Evolutionary conservation across 2,888 invertebrate species (phyloP).

Genomic region (Euplagia quadripunctaria): DNA sequence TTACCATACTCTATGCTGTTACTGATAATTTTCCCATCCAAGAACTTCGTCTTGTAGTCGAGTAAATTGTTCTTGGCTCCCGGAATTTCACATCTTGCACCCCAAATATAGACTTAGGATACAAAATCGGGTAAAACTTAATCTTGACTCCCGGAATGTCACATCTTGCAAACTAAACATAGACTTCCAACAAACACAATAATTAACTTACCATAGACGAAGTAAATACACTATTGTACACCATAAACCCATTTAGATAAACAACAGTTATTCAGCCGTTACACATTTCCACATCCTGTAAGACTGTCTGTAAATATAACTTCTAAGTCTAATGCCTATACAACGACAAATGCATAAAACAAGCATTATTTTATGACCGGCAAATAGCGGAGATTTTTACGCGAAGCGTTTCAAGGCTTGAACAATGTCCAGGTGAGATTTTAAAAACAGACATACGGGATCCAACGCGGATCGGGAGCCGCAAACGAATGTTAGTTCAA

Average conservation of each 20-base stretch:
- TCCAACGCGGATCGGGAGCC: too few species aligned
- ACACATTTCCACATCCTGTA: slow-evolving; percentile 30
- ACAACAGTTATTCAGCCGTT: slow-evolving; percentile 27
- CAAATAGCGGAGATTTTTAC: not conserved
- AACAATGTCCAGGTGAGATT: not conserved
- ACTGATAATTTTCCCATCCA: not conserved
- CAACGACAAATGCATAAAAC: too few species aligned
- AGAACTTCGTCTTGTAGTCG: not conserved
- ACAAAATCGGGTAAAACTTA: too few species aligned
- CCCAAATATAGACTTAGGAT: not conserved
- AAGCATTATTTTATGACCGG: too few species aligned
- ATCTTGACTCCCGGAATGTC: not conserved
- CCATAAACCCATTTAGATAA: slow-evolving; percentile 45
- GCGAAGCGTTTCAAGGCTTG: not conserved
- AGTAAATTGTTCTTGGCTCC: not conserved
- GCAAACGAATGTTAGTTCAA: too few species aligned
- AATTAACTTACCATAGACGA: not conserved
- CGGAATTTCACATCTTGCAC: not conserved
- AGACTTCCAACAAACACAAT: not conserved
- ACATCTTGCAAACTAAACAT: not conserved
- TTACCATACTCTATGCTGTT: not conserved
- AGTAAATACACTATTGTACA: slow-evolving; percentile 8
- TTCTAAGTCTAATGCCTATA: not conserved
- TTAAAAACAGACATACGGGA: too few species aligned
- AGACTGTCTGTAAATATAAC: slow-evolving; percentile 17